phyloP scores from a whole-genome alignment of 1,140 invertebrate species.

The Temnothorax longispinosus region DNA sequence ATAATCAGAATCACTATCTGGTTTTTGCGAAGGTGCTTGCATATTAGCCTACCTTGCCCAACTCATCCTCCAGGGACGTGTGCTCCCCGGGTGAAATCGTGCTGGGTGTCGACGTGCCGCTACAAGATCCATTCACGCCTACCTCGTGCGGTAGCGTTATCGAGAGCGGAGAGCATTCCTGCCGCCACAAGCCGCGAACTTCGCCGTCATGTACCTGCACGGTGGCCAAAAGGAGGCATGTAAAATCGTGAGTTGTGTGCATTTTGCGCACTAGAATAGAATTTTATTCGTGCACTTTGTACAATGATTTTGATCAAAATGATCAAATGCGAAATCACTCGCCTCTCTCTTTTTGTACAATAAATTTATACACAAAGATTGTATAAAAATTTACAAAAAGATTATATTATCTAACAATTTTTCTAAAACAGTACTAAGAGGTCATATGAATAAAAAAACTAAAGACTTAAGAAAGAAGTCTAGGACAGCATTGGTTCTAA shows the following conservation, averaged over 20 bases:
- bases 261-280: not conserved
- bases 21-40: not conserved
- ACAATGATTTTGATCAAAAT: conserved; percentile 16
- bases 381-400: conserved; percentile 17
- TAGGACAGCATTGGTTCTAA: not conserved
- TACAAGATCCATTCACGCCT: conserved; percentile 84
- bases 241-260: conserved; percentile 49
- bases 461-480: not conserved
- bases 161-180: conserved; percentile 84
- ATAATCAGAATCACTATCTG: not conserved
- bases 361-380: conserved; percentile 31
- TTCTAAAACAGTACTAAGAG: not conserved
- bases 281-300: conserved; percentile 47
- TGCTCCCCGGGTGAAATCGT: conserved; percentile 88
- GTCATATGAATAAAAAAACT: conserved; percentile 23
- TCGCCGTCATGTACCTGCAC: conserved; percentile 80
- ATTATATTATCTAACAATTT: not conserved
- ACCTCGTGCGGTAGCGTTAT: conserved; percentile 82
- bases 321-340: conserved; percentile 2
- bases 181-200: conserved; percentile 78
- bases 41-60: conserved; percentile 81
- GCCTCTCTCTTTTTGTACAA: conserved; percentile 1
- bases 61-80: conserved; percentile 86
- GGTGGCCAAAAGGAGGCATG: conserved; percentile 64
- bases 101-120: conserved; percentile 87